Evolutionary conservation across 2,888 invertebrate genomes (phyloP).

Genomic region (Lasioglossum pauxillum): DNA sequence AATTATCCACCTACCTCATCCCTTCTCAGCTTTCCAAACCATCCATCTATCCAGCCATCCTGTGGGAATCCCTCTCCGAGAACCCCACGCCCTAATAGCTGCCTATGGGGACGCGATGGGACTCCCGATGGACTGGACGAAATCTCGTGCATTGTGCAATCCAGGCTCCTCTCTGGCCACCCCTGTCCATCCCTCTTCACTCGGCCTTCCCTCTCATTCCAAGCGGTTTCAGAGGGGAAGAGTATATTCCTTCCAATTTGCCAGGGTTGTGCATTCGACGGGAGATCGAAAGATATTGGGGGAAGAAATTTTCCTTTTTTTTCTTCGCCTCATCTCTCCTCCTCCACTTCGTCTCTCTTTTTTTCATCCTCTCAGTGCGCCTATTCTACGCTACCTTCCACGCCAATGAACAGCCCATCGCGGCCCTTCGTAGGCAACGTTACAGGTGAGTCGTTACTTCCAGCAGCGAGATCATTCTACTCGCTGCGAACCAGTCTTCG

Average conservation of each 20-base stretch:
- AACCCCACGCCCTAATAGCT: constrained; percentile 76
- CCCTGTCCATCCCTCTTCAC: constrained; percentile 41
- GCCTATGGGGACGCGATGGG: constrained; percentile 76
- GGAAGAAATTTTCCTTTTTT: constrained; percentile 64
- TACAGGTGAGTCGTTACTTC: constrained; percentile 52
- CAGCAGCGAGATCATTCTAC: constrained; percentile 23
- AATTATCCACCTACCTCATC: constrained; percentile 76
- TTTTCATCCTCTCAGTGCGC: not conserved
- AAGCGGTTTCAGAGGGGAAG: constrained; percentile 19
- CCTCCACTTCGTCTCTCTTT: not conserved
- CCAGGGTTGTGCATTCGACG: constrained; percentile 73
- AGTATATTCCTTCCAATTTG: constrained; percentile 73
- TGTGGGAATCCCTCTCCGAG: constrained; percentile 59
- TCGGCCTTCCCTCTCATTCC: constrained; percentile 38
- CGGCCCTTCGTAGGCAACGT: constrained; percentile 22
- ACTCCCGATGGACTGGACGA: constrained; percentile 77
- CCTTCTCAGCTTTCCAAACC: constrained; percentile 63
- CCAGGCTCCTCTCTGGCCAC: constrained; percentile 40
- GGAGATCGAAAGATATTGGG: constrained; percentile 71
- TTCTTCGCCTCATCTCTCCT: not conserved
- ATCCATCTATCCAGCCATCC: constrained; percentile 67
- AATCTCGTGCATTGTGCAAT: constrained; percentile 79
- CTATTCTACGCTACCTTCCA: constrained; percentile 50
- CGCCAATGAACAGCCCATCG: constrained; percentile 24
- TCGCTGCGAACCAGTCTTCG: not conserved